These are phyloP conservation scores for Sciurus vulgaris DNA, from an alignment of 2,797 vertebrate species.

Conservation along the genomic window DNA sequence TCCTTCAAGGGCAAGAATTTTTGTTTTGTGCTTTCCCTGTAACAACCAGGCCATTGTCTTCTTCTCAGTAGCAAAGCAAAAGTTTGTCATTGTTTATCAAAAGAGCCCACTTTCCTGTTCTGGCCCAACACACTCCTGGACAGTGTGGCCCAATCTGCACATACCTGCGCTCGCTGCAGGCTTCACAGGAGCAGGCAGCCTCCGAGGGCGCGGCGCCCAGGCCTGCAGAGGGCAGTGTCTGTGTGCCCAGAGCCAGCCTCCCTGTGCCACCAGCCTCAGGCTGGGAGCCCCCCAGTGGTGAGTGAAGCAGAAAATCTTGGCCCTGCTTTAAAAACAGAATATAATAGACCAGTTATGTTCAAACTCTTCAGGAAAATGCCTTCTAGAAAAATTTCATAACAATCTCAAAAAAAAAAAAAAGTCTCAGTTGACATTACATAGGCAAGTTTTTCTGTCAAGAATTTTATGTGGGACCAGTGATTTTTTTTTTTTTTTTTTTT, in stretches of 20 bases:
- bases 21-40: background rate
- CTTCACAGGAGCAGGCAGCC: slow-evolving; percentile 94
- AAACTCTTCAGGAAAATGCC: background rate
- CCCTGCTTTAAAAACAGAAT: slow-evolving; percentile 87
- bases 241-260: slow-evolving; percentile 91
- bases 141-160: background rate
- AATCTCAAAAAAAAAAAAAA: background rate
- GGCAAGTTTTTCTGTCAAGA: background rate
- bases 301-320: slow-evolving; percentile 97
- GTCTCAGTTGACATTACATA: background rate
- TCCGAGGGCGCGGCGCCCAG: slow-evolving; percentile 90
- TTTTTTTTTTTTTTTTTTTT: background rate
- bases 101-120: no score
- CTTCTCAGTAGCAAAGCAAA: background rate
- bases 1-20: background rate
- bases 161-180: slow-evolving; percentile 96
- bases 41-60: background rate
- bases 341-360: slow-evolving; percentile 1
- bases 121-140: background rate
- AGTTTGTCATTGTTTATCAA: background rate
- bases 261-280: slow-evolving; percentile 91
- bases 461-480: background rate
- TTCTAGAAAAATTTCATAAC: background rate
- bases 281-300: slow-evolving; percentile 92
- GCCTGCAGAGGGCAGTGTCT: slow-evolving; percentile 92